Percentiles rank a stretch among this genome's conserved stretches.
Evolutionary conservation across 1,140 invertebrate species (phyloP).

Genomic region (Chelonus insularis): DNA sequence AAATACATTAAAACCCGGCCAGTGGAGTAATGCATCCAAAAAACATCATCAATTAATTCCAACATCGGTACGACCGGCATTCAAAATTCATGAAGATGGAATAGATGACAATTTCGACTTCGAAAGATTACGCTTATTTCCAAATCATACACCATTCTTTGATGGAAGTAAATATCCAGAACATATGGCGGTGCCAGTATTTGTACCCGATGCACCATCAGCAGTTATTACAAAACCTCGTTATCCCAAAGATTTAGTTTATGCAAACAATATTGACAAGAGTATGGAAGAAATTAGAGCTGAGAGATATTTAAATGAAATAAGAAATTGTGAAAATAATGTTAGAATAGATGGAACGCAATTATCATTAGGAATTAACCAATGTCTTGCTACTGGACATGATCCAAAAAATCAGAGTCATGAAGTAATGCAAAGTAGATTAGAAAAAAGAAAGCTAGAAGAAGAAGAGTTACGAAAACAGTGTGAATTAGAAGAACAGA

Average conservation of each 20-base stretch:
- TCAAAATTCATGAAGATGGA: conserved; percentile 67
- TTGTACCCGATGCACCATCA: conserved; percentile 64
- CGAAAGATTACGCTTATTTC: conserved; percentile 46
- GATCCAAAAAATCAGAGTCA: too few relatives aligned
- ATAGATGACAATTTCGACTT: conserved; percentile 42
- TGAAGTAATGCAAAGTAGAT: conserved; percentile 6
- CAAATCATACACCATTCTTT: conserved; percentile 49
- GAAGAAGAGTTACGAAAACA: conserved; percentile 37
- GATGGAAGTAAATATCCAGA: conserved; percentile 61
- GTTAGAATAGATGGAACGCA: neutral
- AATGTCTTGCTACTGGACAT: neutral
- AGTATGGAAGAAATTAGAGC: conserved; percentile 71
- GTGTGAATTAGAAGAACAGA: conserved; percentile 39
- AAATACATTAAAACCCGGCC: conserved; percentile 66
- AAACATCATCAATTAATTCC: conserved; percentile 49
- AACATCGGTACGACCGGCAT: conserved; percentile 44
- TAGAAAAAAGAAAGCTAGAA: conserved; percentile 18
- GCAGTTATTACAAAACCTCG: conserved; percentile 61
- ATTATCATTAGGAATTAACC: neutral
- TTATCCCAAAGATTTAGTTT: conserved; percentile 62
- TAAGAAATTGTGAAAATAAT: conserved; percentile 22
- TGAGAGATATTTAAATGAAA: conserved; percentile 38
- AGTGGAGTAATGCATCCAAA: conserved; percentile 62
- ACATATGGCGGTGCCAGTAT: conserved; percentile 63
- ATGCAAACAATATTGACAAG: conserved; percentile 65